Percentiles rank a stretch among this genome's conserved stretches.
phyloP scores from a whole-genome alignment of 2,797 vertebrate genomes.

The Pagetopsis macropterus region DNA sequence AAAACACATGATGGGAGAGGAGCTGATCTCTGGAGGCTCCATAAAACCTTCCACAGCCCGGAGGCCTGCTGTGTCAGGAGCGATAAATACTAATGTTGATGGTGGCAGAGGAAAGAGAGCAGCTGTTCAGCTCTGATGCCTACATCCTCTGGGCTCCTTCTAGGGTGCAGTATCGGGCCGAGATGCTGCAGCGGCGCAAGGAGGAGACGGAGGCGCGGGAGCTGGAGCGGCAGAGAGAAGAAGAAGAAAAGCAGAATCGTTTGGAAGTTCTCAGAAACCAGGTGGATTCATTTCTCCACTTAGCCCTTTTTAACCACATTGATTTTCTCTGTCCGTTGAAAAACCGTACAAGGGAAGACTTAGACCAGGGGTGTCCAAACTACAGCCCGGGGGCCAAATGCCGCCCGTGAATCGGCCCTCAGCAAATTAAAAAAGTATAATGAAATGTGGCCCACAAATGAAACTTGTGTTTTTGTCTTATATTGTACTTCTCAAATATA shows the following conservation, averaged over 20 bases:
- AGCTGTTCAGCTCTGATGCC: constrained; percentile 47
- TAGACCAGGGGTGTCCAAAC: background rate
- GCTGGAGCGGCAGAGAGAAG: constrained; percentile 75
- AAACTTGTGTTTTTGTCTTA: no score
- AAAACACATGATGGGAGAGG: constrained; percentile 55
- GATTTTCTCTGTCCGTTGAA: constrained; percentile 46
- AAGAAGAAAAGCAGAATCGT: constrained; percentile 77
- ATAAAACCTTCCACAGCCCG: constrained; percentile 56
- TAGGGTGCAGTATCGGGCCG: constrained; percentile 89
- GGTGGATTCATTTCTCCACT: constrained; percentile 79
- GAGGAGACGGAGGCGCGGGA: constrained; percentile 79
- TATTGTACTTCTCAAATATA: no score
- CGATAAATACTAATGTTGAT: constrained; percentile 53
- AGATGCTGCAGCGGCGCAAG: constrained; percentile 75
- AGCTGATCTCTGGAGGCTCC: constrained; percentile 48
- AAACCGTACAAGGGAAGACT: constrained; percentile 21
- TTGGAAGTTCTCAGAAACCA: constrained; percentile 88
- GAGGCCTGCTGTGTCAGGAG: constrained; percentile 59
- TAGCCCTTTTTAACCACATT: constrained; percentile 29
- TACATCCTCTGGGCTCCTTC: constrained; percentile 41
- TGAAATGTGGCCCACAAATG: no score
- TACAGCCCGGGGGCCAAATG: no score
- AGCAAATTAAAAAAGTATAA: no score
- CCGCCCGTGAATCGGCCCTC: no score
- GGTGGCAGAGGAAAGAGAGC: constrained; percentile 38